Conservation (phyloP, 2,113 vertebrate species). For the Trochalopteron elliotii region DNA sequence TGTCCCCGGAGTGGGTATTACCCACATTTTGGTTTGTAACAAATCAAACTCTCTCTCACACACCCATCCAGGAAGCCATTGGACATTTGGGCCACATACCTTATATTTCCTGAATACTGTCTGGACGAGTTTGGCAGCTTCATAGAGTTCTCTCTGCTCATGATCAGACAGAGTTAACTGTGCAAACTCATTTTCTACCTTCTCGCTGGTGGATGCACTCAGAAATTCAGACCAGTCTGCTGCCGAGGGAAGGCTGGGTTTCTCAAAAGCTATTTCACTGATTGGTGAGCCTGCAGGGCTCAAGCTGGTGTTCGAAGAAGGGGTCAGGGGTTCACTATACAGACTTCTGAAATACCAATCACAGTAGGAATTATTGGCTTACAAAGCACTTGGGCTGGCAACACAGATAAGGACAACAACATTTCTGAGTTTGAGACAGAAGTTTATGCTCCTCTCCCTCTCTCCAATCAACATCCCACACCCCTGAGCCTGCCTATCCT, state of each 20-base stretch:
- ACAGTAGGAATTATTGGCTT: neutral
- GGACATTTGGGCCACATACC: constrained; percentile 71
- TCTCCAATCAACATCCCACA: neutral
- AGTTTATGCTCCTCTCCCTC: neutral
- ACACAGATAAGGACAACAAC: neutral
- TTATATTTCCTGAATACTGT: constrained; percentile 98
- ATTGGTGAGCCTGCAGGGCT: constrained; percentile 88
- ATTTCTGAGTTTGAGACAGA: neutral
- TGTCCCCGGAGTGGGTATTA: neutral
- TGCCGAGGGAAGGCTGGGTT: constrained; percentile 87
- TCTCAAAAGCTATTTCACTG: constrained; percentile 86
- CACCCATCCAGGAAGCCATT: neutral
- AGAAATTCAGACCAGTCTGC: constrained; percentile 98
- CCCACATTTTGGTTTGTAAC: neutral
- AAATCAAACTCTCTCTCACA: neutral
- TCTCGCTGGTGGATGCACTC: constrained; percentile 92
- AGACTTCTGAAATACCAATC: constrained; percentile 81
- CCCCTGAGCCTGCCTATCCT: neutral
- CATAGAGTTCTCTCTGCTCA: constrained; percentile 96
- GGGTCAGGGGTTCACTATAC: constrained; percentile 89
- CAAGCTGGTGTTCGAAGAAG: constrained; percentile 91
- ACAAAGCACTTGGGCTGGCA: neutral
- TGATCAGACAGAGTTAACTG: constrained; percentile 97
- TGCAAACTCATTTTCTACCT: constrained; percentile 94
- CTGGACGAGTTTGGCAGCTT: constrained; percentile 96